Conservation (phyloP, 2,113 vertebrate genomes). For the Pelecanoides urinatrix region DNA sequence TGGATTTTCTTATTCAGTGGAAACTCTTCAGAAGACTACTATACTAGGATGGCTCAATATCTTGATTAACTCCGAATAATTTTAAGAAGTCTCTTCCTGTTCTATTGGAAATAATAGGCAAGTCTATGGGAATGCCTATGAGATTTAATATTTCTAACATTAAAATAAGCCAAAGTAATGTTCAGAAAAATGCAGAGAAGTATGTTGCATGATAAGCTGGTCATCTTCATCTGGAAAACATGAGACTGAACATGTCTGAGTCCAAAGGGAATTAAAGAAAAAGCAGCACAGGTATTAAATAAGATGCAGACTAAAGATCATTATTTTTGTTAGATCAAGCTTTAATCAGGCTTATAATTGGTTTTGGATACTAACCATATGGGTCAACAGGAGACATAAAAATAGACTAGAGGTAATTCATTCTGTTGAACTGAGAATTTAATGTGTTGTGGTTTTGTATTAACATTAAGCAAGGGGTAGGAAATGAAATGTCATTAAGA, state of each 20-base stretch:
- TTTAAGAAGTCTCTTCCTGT: background rate
- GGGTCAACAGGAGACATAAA: background rate
- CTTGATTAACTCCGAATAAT: background rate
- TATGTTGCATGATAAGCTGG: background rate
- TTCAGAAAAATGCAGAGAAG: background rate
- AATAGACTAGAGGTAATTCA: conserved; percentile 2
- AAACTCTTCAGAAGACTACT: background rate
- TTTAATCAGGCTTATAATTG: conserved; percentile 55
- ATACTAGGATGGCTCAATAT: background rate
- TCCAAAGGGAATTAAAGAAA: conserved; percentile 19
- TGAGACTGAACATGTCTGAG: background rate
- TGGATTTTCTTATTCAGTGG: background rate
- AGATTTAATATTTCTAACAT: background rate
- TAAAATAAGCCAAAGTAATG: background rate
- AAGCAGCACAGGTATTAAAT: background rate
- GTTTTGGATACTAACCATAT: conserved; percentile 38
- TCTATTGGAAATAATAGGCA: background rate
- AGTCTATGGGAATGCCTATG: background rate
- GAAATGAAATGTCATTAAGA: background rate
- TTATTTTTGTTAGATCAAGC: background rate
- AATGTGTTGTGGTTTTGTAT: conserved; percentile 10
- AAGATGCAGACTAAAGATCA: background rate
- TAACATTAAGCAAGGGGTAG: conserved; percentile 1
- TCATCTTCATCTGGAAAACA: background rate
- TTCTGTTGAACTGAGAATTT: background rate